A percentile compares a stretch with the other conserved stretches of the same genome.
phyloP scores from a whole-genome alignment of 2,113 vertebrate species.

The Oncorhynchus keta region DNA sequence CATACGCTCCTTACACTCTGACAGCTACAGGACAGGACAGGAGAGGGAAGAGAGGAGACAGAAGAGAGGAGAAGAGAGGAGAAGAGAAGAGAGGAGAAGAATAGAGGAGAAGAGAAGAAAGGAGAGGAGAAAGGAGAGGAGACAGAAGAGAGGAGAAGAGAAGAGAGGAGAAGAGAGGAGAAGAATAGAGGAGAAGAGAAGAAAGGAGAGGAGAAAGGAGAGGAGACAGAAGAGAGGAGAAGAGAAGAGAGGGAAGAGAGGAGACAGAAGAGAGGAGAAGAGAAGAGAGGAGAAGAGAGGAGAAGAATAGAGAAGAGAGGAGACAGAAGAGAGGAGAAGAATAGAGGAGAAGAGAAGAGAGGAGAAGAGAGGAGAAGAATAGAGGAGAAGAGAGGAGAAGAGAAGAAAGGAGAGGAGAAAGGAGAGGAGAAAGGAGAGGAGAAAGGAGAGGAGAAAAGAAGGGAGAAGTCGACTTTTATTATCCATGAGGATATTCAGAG shows the following conservation, averaged over 20 bases:
- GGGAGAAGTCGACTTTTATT: too few relatives aligned
- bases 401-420: neutral
- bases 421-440: neutral
- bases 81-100: conserved; percentile 6
- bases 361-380: neutral
- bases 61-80: conserved; percentile 14
- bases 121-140: neutral
- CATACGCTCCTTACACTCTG: conserved; percentile 80
- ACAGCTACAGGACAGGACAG: conserved; percentile 69
- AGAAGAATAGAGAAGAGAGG: conserved; percentile 7
- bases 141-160: too few relatives aligned
- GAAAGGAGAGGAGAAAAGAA: too few relatives aligned
- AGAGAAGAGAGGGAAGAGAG: too few relatives aligned
- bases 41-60: conserved; percentile 12
- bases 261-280: neutral
- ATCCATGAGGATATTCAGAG: neutral
- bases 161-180: too few relatives aligned
- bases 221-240: neutral
- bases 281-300: neutral
- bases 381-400: neutral
- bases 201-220: too few relatives aligned
- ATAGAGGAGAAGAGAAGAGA: neutral
- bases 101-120: conserved; percentile 6
- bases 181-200: too few relatives aligned
- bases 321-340: conserved; percentile 9